Evolutionary conservation across 2,113 vertebrate species (phyloP).

Genomic region (Catharus bicknelli): DNA sequence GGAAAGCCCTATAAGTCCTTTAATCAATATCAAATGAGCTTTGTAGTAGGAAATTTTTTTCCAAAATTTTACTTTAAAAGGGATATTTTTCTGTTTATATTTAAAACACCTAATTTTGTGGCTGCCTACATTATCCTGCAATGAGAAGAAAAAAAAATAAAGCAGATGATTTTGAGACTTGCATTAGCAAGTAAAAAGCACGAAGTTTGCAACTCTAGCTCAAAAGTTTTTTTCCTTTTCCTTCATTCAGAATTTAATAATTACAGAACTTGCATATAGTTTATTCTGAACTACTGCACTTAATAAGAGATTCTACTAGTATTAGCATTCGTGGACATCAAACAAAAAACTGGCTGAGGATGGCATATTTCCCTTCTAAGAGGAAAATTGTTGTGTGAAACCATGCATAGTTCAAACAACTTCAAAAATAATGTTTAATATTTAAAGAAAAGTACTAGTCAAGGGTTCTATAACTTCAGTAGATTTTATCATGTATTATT

Average conservation of each 20-base stretch:
- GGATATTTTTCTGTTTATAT: neutral
- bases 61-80: neutral
- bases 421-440: constrained; percentile 77
- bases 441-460: constrained; percentile 76
- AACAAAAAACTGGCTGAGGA: constrained; percentile 66
- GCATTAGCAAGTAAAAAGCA: neutral
- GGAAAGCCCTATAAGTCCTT: neutral
- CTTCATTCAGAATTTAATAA: constrained; percentile 33
- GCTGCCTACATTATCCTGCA: neutral
- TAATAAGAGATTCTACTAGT: constrained; percentile 17
- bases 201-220: neutral
- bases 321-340: constrained; percentile 68
- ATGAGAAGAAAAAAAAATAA: neutral
- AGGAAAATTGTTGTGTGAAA: constrained; percentile 67
- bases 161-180: neutral
- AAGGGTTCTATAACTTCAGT: constrained; percentile 65
- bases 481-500: constrained; percentile 73
- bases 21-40: neutral
- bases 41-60: neutral
- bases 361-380: constrained; percentile 66
- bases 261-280: constrained; percentile 21
- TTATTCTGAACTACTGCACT: constrained; percentile 33
- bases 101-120: neutral
- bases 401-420: constrained; percentile 66
- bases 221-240: neutral